These are phyloP conservation scores for Reticulitermes speratus DNA, from an alignment of 1,140 invertebrate species.

Conservation along the genomic window DNA sequence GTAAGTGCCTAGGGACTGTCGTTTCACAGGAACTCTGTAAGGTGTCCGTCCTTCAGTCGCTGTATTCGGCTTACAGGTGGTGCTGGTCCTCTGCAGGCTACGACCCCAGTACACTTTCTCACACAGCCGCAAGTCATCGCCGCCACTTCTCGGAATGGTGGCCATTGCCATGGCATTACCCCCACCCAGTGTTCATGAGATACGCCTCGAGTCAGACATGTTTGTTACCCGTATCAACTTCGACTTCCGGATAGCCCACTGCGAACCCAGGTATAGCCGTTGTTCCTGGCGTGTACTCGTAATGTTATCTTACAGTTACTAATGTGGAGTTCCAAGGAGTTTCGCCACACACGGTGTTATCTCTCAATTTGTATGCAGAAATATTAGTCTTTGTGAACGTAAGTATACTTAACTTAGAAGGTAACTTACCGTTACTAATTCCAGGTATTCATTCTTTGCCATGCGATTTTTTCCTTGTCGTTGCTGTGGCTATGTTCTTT, in stretches of 20 bases:
- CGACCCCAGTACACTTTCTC: slow-evolving; percentile 90
- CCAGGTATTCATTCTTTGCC: too few relatives aligned
- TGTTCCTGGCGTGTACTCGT: too few relatives aligned
- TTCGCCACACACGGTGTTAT: too few relatives aligned
- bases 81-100: slow-evolving; percentile 84
- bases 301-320: too few relatives aligned
- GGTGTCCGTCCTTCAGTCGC: not conserved
- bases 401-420: too few relatives aligned
- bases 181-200: slow-evolving; percentile 94
- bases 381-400: too few relatives aligned
- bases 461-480: too few relatives aligned
- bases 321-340: too few relatives aligned
- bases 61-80: slow-evolving; percentile 66
- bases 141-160: slow-evolving; percentile 88
- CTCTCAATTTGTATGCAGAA: too few relatives aligned
- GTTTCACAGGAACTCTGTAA: not conserved
- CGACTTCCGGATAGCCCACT: slow-evolving; percentile 94
- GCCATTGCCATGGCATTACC: slow-evolving; percentile 92
- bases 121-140: slow-evolving; percentile 76
- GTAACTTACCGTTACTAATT: too few relatives aligned
- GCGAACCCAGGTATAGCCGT: slow-evolving; percentile 85
- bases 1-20: not conserved
- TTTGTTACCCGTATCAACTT: slow-evolving; percentile 95
- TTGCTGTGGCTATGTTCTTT: too few relatives aligned
- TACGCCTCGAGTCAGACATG: slow-evolving; percentile 92